Conservation (phyloP, 2,888 invertebrate species). For the Netelia inedita region DNA sequence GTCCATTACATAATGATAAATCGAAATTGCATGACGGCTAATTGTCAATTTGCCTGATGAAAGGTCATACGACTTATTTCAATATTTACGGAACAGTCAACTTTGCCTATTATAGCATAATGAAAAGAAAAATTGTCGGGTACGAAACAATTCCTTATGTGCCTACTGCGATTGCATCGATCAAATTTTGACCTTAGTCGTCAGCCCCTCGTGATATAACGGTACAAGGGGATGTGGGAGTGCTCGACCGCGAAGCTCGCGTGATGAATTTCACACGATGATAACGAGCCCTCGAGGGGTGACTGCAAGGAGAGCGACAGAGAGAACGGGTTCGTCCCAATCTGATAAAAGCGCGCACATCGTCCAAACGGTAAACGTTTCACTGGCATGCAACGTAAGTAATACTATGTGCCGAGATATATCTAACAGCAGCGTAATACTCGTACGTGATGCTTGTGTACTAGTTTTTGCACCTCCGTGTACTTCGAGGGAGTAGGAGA, state of each 20-base stretch:
- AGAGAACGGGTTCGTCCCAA: constrained; percentile 45
- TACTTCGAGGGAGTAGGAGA: neutral
- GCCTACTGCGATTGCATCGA: constrained; percentile 20
- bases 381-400: constrained; percentile 51
- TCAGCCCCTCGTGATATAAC: neutral
- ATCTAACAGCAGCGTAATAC: neutral
- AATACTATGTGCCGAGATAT: constrained; percentile 32
- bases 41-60: too few relatives aligned
- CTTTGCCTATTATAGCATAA: neutral
- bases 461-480: constrained; percentile 11
- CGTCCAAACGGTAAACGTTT: constrained; percentile 32
- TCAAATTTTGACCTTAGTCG: constrained; percentile 35
- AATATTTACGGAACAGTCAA: neutral
- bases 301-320: neutral
- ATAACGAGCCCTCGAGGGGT: constrained; percentile 36
- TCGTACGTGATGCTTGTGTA: neutral
- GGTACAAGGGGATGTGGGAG: constrained; percentile 14
- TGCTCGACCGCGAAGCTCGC: constrained; percentile 17
- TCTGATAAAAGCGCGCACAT: constrained; percentile 48
- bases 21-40: too few relatives aligned
- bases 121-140: neutral
- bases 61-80: neutral
- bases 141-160: neutral
- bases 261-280: constrained; percentile 58
- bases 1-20: too few relatives aligned